A percentile compares a stretch with the other conserved stretches of the same genome.
Evolutionary conservation across 2,113 vertebrate species (phyloP).

Genomic region (Empidonax traillii): DNA sequence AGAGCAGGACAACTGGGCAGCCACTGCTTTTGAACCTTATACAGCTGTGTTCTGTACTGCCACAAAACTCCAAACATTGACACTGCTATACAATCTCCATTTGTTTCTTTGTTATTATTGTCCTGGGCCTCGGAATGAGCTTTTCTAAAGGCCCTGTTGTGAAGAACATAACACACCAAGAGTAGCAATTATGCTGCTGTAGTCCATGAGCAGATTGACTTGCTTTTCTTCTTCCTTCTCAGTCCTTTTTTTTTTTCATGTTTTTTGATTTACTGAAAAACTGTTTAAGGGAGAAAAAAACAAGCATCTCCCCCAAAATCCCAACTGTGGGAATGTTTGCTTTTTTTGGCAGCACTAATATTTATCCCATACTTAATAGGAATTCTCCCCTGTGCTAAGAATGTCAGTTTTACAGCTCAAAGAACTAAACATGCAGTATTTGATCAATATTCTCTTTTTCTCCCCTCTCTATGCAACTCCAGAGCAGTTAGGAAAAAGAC

Average conservation of each 20-base stretch:
- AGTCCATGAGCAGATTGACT: not conserved
- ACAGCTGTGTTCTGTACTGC: not conserved
- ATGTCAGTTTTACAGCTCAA: not conserved
- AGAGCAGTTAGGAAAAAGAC: slow-evolving; percentile 11
- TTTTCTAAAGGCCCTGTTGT: not conserved
- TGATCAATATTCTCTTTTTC: not conserved
- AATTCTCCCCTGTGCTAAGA: not conserved
- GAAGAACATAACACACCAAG: not conserved
- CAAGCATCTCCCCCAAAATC: not conserved
- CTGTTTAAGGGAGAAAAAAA: not conserved
- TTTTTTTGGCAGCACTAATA: slow-evolving; percentile 11
- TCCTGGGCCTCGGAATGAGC: not conserved
- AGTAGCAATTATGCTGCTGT: not conserved
- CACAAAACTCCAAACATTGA: not conserved
- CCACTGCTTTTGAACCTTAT: not conserved
- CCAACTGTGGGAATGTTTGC: not conserved
- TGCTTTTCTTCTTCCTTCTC: not conserved
- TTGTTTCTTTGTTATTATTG: not conserved
- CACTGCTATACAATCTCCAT: not conserved
- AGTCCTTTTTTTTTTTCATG: not conserved
- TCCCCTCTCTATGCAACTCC: not conserved
- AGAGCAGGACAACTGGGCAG: not conserved
- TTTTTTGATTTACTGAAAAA: not conserved
- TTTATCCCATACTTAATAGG: not conserved
- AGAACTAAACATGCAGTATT: not conserved